phyloP scores from a whole-genome alignment of 2,797 vertebrate species.

The Mycteria americana region DNA sequence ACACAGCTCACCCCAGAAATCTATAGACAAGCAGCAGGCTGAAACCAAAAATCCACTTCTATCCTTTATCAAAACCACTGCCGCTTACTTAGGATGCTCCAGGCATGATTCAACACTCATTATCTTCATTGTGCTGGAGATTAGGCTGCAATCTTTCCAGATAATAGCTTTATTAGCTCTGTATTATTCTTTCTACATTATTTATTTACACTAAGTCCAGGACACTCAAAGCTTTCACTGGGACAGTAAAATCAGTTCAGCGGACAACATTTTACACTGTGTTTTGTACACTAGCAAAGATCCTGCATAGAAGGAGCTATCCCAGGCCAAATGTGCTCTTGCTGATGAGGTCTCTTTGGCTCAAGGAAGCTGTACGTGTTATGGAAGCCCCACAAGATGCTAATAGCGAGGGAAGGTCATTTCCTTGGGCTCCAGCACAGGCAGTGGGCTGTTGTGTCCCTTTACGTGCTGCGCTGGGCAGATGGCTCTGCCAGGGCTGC shows the following conservation, averaged over 20 bases:
- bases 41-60: neutral
- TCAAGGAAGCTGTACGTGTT: neutral
- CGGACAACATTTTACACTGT: fast-evolving
- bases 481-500: neutral
- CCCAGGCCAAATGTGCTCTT: neutral
- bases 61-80: neutral
- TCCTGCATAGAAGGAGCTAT: neutral
- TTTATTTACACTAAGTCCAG: conserved; percentile 28
- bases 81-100: neutral
- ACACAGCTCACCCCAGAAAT: neutral
- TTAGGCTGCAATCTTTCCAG: conserved; percentile 30
- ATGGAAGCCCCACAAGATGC: neutral
- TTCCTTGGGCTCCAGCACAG: neutral
- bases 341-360: neutral
- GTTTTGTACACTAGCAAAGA: neutral
- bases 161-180: conserved; percentile 43
- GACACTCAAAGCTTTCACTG: conserved; percentile 32
- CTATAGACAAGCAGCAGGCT: neutral
- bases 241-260: neutral
- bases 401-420: neutral
- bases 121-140: conserved; percentile 25
- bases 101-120: conserved; percentile 37
- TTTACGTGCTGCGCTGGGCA: neutral
- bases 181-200: conserved; percentile 36
- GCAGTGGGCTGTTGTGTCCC: neutral